Evolutionary conservation across 1,140 invertebrate genomes (phyloP).

Genomic region (Drosophila willistoni): DNA sequence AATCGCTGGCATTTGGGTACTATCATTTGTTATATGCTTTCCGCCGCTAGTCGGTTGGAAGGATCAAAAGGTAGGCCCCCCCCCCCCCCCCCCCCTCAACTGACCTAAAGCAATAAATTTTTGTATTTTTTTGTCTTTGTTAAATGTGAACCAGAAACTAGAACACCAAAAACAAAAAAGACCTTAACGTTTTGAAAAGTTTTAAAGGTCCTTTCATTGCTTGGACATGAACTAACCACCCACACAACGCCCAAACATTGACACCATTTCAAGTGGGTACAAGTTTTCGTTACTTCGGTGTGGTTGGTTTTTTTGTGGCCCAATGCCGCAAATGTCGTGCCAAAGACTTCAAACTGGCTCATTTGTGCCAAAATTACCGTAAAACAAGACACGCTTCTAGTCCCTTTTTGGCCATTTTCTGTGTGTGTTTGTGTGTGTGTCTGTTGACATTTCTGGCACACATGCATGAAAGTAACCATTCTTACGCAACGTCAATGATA

Average conservation of each 20-base stretch:
- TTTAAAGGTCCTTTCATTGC: constrained; percentile 22
- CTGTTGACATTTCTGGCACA: constrained; percentile 29
- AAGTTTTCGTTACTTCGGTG: constrained; percentile 39
- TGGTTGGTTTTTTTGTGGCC: neutral
- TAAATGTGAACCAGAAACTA: constrained; percentile 86
- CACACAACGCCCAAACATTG: constrained; percentile 52
- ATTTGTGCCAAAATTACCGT: constrained; percentile 62
- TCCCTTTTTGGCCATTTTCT: constrained; percentile 27
- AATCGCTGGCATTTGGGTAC: constrained; percentile 95
- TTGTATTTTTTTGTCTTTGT: constrained; percentile 34
- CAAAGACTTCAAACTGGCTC: constrained; percentile 53
- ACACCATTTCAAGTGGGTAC: constrained; percentile 57
- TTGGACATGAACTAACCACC: neutral
- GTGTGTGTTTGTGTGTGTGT: neutral
- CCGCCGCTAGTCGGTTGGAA: constrained; percentile 98
- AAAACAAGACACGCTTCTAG: constrained; percentile 49
- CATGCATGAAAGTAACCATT: constrained; percentile 34
- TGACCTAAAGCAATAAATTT: constrained; percentile 51
- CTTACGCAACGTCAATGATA: constrained; percentile 61
- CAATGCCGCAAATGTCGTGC: constrained; percentile 19
- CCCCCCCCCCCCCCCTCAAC: constrained; percentile 12
- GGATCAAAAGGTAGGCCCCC: constrained; percentile 87
- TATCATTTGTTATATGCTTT: constrained; percentile 98
- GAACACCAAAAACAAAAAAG: constrained; percentile 31
- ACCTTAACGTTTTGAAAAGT: constrained; percentile 16